These are phyloP conservation scores for Oreochromis spilurus DNA, from an alignment of 2,113 vertebrate genomes.

Conservation along the genomic window DNA sequence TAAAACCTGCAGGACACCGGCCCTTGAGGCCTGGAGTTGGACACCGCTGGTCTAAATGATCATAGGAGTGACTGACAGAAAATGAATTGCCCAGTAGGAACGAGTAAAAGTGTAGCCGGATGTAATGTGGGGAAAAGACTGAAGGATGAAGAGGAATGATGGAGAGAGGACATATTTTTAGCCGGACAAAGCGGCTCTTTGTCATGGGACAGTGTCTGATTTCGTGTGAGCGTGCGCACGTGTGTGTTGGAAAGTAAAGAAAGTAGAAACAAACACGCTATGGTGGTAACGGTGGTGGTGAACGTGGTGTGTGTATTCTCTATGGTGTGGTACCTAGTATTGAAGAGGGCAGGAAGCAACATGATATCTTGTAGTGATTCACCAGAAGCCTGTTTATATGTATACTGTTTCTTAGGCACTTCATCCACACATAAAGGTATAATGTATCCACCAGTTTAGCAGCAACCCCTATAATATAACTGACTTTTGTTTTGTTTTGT, in stretches of 20 bases:
- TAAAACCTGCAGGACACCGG: not conserved
- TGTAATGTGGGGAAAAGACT: conserved; percentile 9
- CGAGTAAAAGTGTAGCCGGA: not conserved
- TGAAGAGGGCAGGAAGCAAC: not conserved
- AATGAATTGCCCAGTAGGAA: conserved; percentile 8
- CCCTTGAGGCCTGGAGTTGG: not conserved
- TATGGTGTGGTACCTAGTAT: not conserved
- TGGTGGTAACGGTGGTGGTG: not conserved
- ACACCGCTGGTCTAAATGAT: not conserved
- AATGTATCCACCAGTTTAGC: not conserved
- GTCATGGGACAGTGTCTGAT: conserved; percentile 61
- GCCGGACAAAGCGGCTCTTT: conserved; percentile 63
- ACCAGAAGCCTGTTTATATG: not conserved
- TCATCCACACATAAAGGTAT: not conserved
- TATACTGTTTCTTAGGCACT: not conserved
- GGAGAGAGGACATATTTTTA: conserved; percentile 22
- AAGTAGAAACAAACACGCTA: not conserved
- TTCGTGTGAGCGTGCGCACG: conserved; percentile 30
- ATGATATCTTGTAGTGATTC: not conserved
- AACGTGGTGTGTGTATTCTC: not conserved
- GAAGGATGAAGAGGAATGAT: conserved; percentile 11
- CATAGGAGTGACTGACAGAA: not conserved
- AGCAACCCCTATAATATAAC: not conserved
- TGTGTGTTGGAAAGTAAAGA: not conserved
- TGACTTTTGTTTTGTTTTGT: not conserved